A percentile compares a stretch with the other conserved stretches of the same genome.
Evolutionary conservation across 2,113 vertebrate species (phyloP).

Genomic region (Notiomystis cincta): DNA sequence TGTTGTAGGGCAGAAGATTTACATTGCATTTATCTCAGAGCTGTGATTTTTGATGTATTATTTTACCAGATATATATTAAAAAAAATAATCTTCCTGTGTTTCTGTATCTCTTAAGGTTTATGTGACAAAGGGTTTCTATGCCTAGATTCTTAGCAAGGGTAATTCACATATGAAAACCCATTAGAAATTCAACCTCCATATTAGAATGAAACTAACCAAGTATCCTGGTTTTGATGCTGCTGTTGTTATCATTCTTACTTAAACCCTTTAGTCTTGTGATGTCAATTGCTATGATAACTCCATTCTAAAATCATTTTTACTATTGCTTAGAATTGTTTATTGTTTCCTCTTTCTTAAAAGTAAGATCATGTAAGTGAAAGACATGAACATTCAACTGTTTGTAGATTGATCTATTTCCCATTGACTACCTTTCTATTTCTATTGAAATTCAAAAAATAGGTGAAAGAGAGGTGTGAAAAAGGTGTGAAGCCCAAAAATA

Average conservation of each 20-base stretch:
- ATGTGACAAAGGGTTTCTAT: background rate
- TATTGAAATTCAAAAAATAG: slow-evolving; percentile 10
- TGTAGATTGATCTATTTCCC: background rate
- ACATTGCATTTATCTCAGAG: background rate
- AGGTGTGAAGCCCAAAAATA: slow-evolving; percentile 30
- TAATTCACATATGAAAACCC: background rate
- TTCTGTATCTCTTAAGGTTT: background rate
- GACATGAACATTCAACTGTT: background rate
- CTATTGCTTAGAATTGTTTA: background rate
- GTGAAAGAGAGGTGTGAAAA: background rate
- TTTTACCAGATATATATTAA: background rate
- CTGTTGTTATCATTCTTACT: background rate
- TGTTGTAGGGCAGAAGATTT: background rate
- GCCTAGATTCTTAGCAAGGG: background rate
- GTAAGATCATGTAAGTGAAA: background rate
- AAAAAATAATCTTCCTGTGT: background rate
- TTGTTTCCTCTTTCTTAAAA: background rate
- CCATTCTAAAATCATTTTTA: background rate
- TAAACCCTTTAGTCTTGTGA: background rate
- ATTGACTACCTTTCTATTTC: background rate
- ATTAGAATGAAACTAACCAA: background rate
- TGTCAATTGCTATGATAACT: background rate
- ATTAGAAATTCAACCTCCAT: background rate
- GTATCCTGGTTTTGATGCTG: background rate
- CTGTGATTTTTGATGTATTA: background rate